Base-by-base conservation (phyloP, 2,888 invertebrate species). In the Synergus japonicus region DNA sequence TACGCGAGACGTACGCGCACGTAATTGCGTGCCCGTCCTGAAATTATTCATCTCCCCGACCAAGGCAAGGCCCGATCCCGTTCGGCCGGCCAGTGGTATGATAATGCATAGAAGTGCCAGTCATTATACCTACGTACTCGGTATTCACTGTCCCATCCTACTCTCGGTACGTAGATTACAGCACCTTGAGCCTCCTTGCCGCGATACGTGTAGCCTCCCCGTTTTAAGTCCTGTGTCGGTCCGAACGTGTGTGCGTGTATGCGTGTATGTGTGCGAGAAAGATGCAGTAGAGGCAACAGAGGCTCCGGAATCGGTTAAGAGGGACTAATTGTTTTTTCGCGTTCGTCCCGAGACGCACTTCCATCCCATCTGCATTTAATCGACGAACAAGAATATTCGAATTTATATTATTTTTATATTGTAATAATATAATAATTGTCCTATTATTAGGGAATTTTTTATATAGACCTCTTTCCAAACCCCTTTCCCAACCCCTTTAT, bases 21-120 rank as follows among this genome's bases (percentile, higher is more conserved):
- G 90, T 92, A 91, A 92, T 92, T 92, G 91, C 91, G 91, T 91
- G 90, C 89, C 90, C 88, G 90, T 91, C 89, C 90, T 91, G 91
- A 92, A 92, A 92, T 92, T 92, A 92, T 92, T 92, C 92, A 92
- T 92, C 91, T 90, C 89, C 89, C 88, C 88, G 88, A 85, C 85
- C 86, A 86, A 86, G 86, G 83, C 85, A 86, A 86, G 86, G 83
- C 85, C 86, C 85, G 88, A 88, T 89, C 88, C 87, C 85, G 88
- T 85, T 85, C 87, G 86, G 83, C 86, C 87, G 86, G 84, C 86
- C 87, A 78, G 82, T 86, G 88, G 89, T 90, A 91, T 89, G 91
- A 91, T 92, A 92, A 91, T 92, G 91, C 90, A 91, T 91, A 91
- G 90, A 92, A 91, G 91, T 92, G 91, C 91, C 90, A 91, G 91